Percentiles rank a stretch among this genome's conserved stretches.
Evolutionary conservation across 1,140 invertebrate species (phyloP).

Genomic region (Macrostomum lignano): DNA sequence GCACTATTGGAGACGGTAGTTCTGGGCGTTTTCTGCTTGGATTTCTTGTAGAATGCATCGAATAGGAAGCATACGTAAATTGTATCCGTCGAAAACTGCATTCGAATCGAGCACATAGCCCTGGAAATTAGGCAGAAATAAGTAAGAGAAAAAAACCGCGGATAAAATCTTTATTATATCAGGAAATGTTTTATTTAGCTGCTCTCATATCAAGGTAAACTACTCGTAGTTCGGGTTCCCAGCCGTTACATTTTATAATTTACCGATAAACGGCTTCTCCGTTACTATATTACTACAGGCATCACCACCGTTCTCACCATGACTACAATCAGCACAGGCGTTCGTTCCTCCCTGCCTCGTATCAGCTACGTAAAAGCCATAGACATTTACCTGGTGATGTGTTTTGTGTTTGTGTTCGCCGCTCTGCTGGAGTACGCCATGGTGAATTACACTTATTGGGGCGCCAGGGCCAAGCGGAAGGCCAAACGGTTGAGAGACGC

Average conservation of each 20-base stretch:
- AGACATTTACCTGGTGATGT: conserved; percentile 93
- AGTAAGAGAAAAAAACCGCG: too few relatives aligned
- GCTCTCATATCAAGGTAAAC: conserved; percentile 7
- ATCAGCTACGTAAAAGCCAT: conserved; percentile 95
- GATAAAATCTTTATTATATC: not conserved
- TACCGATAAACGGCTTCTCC: too few relatives aligned
- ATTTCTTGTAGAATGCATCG: too few relatives aligned
- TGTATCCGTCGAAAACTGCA: too few relatives aligned
- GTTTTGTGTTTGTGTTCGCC: conserved; percentile 91
- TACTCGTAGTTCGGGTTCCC: not conserved
- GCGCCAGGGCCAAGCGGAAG: conserved; percentile 56
- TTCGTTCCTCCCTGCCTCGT: conserved; percentile 65
- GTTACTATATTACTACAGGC: too few relatives aligned
- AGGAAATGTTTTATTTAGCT: too few relatives aligned
- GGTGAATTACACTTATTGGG: conserved; percentile 96
- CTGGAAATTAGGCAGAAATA: too few relatives aligned
- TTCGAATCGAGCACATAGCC: too few relatives aligned
- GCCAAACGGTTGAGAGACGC: conserved; percentile 10
- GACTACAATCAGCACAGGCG: conserved; percentile 94
- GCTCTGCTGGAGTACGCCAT: conserved; percentile 82
- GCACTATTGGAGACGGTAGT: too few relatives aligned
- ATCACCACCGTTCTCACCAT: conserved; percentile 91
- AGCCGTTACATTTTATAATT: conserved; percentile 5
- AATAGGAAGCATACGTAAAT: too few relatives aligned
- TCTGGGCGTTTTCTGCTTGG: too few relatives aligned